Evolutionary conservation across 2,888 invertebrate species (phyloP).

Genomic region (Heterodera filipjevi): DNA sequence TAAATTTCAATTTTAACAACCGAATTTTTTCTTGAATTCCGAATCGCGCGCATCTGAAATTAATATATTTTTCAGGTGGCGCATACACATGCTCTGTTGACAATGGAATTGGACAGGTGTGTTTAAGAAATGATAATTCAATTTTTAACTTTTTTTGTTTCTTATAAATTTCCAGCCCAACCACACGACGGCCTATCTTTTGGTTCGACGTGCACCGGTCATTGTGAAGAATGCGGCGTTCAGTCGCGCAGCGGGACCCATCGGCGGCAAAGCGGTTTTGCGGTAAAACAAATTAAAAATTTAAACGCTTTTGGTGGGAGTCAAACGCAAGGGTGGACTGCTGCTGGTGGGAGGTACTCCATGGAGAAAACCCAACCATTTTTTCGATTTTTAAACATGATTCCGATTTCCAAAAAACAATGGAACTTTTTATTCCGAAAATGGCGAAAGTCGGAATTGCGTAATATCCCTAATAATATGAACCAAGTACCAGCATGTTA

Average conservation of each 20-base stretch:
- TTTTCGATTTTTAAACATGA: too few species aligned
- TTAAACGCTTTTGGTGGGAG: not conserved
- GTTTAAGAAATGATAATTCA: too few species aligned
- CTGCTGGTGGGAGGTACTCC: too few species aligned
- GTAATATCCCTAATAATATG: too few species aligned
- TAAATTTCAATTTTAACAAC: too few species aligned
- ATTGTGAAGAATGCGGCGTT: conserved; percentile 46
- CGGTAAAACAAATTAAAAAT: conserved; percentile 15
- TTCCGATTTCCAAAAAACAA: too few species aligned
- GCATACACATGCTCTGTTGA: conserved; percentile 57
- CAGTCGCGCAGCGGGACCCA: conserved; percentile 52
- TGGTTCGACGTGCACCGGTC: conserved; percentile 57
- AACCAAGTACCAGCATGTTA: not conserved
- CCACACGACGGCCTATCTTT: conserved; percentile 51
- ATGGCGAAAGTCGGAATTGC: too few species aligned
- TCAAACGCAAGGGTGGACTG: too few species aligned
- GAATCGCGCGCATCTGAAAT: too few species aligned
- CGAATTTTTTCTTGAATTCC: too few species aligned
- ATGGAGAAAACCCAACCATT: conserved; percentile 29
- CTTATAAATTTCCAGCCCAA: conserved; percentile 41
- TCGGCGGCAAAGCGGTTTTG: conserved; percentile 39
- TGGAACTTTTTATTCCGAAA: too few species aligned
- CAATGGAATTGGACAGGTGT: conserved; percentile 57
- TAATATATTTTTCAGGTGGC: conserved; percentile 40
- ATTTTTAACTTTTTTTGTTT: conserved; percentile 34